A percentile compares a stretch with the other conserved stretches of the same genome.
Conservation (phyloP, 2,888 invertebrate species). For the Hofmannophila pseudospretella region DNA sequence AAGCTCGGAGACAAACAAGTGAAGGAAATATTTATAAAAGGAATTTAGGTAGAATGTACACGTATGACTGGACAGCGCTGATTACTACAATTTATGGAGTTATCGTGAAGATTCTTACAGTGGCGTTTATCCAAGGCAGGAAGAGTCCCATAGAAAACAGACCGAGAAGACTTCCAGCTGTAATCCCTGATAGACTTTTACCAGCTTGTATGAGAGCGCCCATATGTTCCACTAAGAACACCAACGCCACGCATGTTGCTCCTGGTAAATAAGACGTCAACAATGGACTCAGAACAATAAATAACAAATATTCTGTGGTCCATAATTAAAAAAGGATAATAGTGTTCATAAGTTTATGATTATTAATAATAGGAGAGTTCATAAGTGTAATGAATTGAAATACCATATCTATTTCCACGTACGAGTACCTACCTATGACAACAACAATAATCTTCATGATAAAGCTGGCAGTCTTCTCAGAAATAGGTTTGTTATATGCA, state of each 20-base stretch:
- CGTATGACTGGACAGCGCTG: too few relatives aligned
- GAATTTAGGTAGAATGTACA: too few relatives aligned
- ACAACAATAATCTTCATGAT: constrained; percentile 84
- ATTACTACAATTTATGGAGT: too few relatives aligned
- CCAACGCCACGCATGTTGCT: constrained; percentile 80
- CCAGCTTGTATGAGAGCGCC: constrained; percentile 84
- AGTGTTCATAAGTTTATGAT: too few relatives aligned
- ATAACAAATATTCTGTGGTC: too few relatives aligned
- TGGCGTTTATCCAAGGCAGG: constrained; percentile 82
- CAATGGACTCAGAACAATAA: not conserved
- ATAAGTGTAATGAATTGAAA: too few relatives aligned
- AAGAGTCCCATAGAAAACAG: constrained; percentile 85
- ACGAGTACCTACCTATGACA: constrained; percentile 69
- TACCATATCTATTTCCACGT: too few relatives aligned
- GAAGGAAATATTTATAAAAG: too few relatives aligned
- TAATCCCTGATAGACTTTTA: constrained; percentile 83
- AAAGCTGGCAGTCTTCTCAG: constrained; percentile 81
- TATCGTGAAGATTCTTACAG: too few relatives aligned
- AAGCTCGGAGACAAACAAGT: too few relatives aligned
- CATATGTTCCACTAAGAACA: constrained; percentile 84
- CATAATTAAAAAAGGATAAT: too few relatives aligned
- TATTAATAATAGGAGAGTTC: too few relatives aligned
- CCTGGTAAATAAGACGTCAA: constrained; percentile 43
- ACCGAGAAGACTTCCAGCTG: constrained; percentile 83
- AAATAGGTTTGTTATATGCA: constrained; percentile 78